Evolutionary conservation across 2,888 invertebrate species (phyloP).

Genomic region (Anorthoa munda): DNA sequence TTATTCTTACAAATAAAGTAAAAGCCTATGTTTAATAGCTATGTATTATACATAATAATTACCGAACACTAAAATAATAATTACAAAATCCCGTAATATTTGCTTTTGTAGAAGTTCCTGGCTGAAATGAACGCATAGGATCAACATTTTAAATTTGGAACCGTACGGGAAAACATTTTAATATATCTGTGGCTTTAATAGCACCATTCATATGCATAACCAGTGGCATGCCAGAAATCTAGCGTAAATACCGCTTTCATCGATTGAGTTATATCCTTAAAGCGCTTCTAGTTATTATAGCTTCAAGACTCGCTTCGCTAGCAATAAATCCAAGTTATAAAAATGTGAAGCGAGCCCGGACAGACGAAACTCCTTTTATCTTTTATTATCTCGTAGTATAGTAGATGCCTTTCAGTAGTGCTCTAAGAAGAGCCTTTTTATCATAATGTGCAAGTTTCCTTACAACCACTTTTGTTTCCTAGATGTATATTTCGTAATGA

Average conservation of each 20-base stretch:
- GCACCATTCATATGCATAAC: slow-evolving; percentile 13
- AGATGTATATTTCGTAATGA: slow-evolving; percentile 55
- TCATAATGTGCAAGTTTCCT: slow-evolving; percentile 65
- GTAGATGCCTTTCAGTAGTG: slow-evolving; percentile 53
- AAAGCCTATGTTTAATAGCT: too few relatives aligned
- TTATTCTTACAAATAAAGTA: background rate
- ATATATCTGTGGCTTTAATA: background rate
- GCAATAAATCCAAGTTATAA: slow-evolving; percentile 76
- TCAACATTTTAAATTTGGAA: background rate
- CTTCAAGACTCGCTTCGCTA: slow-evolving; percentile 71
- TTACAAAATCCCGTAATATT: background rate
- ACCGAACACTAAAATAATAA: too few relatives aligned
- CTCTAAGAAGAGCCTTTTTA: slow-evolving; percentile 65
- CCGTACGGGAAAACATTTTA: background rate
- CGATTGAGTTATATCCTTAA: slow-evolving; percentile 38
- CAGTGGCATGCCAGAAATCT: slow-evolving; percentile 8
- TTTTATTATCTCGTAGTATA: slow-evolving; percentile 72
- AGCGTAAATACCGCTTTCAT: slow-evolving; percentile 22
- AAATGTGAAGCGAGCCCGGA: slow-evolving; percentile 70
- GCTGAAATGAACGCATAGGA: background rate
- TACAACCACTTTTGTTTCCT: slow-evolving; percentile 52
- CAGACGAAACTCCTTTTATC: slow-evolving; percentile 69
- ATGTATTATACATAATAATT: too few relatives aligned
- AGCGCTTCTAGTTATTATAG: slow-evolving; percentile 61
- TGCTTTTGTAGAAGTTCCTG: background rate